These are phyloP conservation scores for Nesidiocoris tenuis DNA, from an alignment of 2,888 invertebrate genomes.

Conservation along the genomic window DNA sequence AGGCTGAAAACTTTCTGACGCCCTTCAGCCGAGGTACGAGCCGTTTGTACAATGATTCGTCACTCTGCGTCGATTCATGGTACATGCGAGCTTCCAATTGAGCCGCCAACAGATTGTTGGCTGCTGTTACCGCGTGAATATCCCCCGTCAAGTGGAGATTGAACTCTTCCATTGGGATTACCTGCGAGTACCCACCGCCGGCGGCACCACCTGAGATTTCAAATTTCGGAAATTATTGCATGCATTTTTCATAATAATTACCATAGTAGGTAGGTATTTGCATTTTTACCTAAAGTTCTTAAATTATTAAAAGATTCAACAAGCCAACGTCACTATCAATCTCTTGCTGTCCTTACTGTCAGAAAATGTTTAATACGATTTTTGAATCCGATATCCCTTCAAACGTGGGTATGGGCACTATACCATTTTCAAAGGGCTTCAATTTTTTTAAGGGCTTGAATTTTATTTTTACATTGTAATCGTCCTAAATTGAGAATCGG, in stretches of 20 bases:
- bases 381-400: no score
- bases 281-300: not conserved
- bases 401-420: no score
- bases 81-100: constrained; percentile 95
- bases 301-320: not conserved
- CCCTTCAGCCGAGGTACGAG: constrained; percentile 71
- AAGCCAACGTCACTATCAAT: no score
- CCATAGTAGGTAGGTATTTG: constrained; percentile 6
- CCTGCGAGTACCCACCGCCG: constrained; percentile 95
- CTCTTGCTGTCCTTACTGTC: no score
- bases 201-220: constrained; percentile 87
- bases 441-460: no score
- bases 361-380: no score
- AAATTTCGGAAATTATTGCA: not conserved
- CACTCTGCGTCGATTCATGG: constrained; percentile 91
- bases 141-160: constrained; percentile 97
- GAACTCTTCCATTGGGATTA: constrained; percentile 99
- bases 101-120: constrained; percentile 94
- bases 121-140: constrained; percentile 96
- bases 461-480: no score
- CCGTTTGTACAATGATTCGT: constrained; percentile 79
- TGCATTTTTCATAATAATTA: no score
- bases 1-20: constrained; percentile 70
- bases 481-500: no score
- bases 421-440: no score